Evolutionary conservation across 2,888 invertebrate species (phyloP), one percentile per base, ranked within the genome.

Genomic region (Cryptus viduatorius): DNA sequence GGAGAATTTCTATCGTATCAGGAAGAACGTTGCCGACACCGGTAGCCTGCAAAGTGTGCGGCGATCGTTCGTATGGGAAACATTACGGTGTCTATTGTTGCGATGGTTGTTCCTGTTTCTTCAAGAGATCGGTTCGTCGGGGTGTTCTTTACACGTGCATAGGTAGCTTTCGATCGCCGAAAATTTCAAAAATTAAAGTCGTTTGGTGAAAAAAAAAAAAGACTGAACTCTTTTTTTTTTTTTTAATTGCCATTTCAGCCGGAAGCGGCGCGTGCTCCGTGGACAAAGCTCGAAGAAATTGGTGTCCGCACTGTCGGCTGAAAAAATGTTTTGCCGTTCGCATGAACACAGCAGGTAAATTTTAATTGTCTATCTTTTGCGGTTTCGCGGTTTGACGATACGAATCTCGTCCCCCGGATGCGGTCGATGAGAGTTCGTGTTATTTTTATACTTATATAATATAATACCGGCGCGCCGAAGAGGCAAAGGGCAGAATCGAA

Each of bases 51-150:
- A 95, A 95, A 90, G 97, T 98, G 44, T 98, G 98, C 89, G 97
- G 97, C 0, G 97, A 97, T 94, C 96, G 96, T 90, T 97, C 97
- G 29, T 97, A 96, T 89, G 98, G 98, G 1, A 97, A 97, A 92
- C 97, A 98, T 91, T 98, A 97, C 90, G 97, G 98, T 0, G 96
- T 97, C 14, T 96, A 95, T 92, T 97, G 97, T 90, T 98, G 98
- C 93, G 98, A 98, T 91, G 98, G 98, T 0, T 98, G 98, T 92
- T 97, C 97, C 72, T 98, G 98, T 90, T 98, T 98, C 93, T 98
- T 98, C 94, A 98, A 98, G 93, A 94, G 98, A 88, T 97, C 97
- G 87, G 96, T 98, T 65, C 94, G 98, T 64, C 96, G 96, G 85
- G 96, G 96, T 61, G 96, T 96, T 71, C 93, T 95, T 24, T 98